phyloP scores from a whole-genome alignment of 1,140 invertebrate genomes.

The Anastrepha obliqua region DNA sequence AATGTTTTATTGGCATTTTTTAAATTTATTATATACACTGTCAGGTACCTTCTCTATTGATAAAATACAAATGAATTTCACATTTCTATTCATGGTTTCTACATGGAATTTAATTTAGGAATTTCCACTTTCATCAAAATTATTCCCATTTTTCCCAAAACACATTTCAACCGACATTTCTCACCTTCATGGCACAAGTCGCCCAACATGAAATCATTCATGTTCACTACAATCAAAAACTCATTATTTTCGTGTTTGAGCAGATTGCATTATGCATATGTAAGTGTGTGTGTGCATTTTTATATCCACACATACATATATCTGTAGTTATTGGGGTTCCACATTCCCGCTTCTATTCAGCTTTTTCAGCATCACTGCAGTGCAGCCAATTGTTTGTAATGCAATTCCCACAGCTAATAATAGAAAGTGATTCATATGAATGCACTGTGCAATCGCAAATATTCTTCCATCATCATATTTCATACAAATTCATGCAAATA shows the following conservation, averaged over 20 bases:
- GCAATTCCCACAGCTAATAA: conserved; percentile 32
- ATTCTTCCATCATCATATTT: conserved; percentile 5
- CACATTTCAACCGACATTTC: not conserved
- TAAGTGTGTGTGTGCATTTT: not conserved
- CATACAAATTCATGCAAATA: conserved; percentile 7
- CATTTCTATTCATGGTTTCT: too few species aligned
- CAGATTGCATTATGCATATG: not conserved
- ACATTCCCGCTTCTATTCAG: not conserved
- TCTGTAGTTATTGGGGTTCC: not conserved
- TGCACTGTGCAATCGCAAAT: conserved; percentile 22
- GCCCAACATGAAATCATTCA: not conserved
- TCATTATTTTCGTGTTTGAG: conserved; percentile 12
- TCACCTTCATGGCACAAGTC: not conserved
- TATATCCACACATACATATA: not conserved
- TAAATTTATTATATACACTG: too few species aligned
- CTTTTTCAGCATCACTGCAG: conserved; percentile 3
- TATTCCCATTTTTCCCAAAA: not conserved
- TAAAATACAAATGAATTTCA: too few species aligned
- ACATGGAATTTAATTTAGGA: not conserved
- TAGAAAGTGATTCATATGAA: conserved; percentile 13
- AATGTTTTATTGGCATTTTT: too few species aligned
- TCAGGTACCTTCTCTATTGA: too few species aligned
- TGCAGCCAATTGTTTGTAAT: conserved; percentile 23
- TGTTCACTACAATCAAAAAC: conserved; percentile 25
- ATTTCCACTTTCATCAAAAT: not conserved